Evolutionary conservation across 1,140 invertebrate genomes (phyloP).

Genomic region (Leptinotarsa texana): DNA sequence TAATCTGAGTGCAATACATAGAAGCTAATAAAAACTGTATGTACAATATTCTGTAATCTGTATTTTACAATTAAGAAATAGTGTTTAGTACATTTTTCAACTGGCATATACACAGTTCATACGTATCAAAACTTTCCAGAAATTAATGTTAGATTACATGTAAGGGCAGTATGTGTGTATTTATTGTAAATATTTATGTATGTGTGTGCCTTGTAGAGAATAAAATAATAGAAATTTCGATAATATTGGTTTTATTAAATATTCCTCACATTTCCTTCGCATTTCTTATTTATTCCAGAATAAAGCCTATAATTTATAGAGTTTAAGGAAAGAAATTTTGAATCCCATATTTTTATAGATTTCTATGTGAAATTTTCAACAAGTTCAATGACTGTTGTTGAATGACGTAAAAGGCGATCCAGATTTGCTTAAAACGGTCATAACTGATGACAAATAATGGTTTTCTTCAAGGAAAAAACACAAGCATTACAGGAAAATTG

Average conservation of each 20-base stretch:
- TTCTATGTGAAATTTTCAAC: too few species aligned
- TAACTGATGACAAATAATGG: too few species aligned
- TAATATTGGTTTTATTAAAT: neutral
- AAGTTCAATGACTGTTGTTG: too few species aligned
- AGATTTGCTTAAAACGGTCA: too few species aligned
- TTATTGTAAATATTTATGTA: slow-evolving; percentile 56
- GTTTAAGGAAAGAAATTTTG: too few species aligned
- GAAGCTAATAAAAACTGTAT: slow-evolving; percentile 13
- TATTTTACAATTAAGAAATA: slow-evolving; percentile 29
- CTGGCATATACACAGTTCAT: slow-evolving; percentile 24
- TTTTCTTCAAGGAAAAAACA: too few species aligned
- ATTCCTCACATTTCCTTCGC: slow-evolving; percentile 23
- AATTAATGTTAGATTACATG: slow-evolving; percentile 22
- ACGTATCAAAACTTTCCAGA: slow-evolving; percentile 18
- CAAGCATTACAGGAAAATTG: too few species aligned
- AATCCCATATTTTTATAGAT: too few species aligned
- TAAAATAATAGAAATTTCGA: slow-evolving; percentile 24
- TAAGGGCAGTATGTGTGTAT: slow-evolving; percentile 47
- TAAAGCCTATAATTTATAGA: too few species aligned
- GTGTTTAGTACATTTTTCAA: slow-evolving; percentile 29
- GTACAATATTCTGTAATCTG: neutral
- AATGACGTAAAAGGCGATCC: too few species aligned
- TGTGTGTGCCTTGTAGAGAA: slow-evolving; percentile 56
- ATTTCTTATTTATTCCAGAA: too few species aligned
- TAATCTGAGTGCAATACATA: neutral